Conservation (phyloP, 2,797 vertebrate genomes). For the Lutjanus campechanus region DNA sequence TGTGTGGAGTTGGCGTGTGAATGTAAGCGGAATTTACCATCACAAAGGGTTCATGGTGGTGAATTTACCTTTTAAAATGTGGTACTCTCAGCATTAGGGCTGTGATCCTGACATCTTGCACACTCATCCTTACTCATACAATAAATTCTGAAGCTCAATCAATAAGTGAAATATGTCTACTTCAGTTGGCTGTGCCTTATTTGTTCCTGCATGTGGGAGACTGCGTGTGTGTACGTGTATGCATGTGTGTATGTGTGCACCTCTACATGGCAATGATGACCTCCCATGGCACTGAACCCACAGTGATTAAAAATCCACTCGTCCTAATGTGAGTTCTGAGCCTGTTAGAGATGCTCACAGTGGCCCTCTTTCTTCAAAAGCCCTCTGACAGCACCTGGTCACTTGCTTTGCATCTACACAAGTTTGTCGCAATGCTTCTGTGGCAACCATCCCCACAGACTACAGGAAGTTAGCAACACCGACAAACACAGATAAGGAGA, state of each 20-base stretch:
- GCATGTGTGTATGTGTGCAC: conserved; percentile 36
- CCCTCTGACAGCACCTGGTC: background rate
- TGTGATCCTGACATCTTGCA: conserved; percentile 37
- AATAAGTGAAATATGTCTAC: background rate
- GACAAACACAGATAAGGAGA: conserved; percentile 9
- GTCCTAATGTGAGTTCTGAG: conserved; percentile 80
- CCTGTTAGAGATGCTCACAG: conserved; percentile 48
- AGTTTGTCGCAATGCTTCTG: conserved; percentile 7
- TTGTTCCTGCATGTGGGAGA: conserved; percentile 34
- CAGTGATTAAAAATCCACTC: conserved; percentile 74
- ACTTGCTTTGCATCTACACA: conserved; percentile 15
- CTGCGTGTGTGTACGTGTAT: background rate
- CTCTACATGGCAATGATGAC: conserved; percentile 75
- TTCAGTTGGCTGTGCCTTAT: background rate
- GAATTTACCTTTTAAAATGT: background rate
- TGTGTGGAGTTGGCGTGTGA: background rate
- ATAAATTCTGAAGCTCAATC: background rate
- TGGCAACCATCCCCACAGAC: background rate
- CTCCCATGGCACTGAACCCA: conserved; percentile 80
- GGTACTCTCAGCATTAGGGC: background rate
- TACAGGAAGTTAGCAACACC: conserved; percentile 13
- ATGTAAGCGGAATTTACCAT: background rate
- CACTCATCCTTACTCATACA: conserved; percentile 18
- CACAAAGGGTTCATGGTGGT: background rate
- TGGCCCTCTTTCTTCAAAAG: background rate